Conservation (phyloP, 2,888 invertebrate genomes). For the Rhimphoctona megacephalus region DNA sequence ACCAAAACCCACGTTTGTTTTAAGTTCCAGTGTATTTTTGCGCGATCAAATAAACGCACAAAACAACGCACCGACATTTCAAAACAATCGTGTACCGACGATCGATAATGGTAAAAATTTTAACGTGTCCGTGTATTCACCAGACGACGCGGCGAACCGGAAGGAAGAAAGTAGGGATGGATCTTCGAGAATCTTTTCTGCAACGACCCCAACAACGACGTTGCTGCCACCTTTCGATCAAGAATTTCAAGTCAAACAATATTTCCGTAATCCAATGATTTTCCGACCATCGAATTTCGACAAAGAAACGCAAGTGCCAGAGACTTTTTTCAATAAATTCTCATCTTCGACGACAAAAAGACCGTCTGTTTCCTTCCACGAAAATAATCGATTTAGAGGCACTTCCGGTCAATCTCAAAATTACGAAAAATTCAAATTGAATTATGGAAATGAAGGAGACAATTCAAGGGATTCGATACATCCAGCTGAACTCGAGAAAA, state of each 20-base stretch:
- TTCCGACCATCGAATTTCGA: constrained; percentile 28
- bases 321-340: neutral
- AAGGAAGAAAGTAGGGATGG: neutral
- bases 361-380: neutral
- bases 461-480: constrained; percentile 2
- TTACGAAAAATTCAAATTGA: constrained; percentile 27
- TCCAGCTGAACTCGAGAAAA: constrained; percentile 15
- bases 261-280: constrained; percentile 24
- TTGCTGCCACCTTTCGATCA: constrained; percentile 24
- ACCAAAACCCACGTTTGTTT: constrained; percentile 70
- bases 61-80: constrained; percentile 9
- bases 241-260: constrained; percentile 43
- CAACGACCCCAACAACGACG: constrained; percentile 19
- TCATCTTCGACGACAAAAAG: constrained; percentile 11
- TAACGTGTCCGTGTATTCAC: constrained; percentile 1
- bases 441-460: constrained; percentile 1
- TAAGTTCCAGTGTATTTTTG: constrained; percentile 72
- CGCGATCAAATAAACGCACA: constrained; percentile 51
- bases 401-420: constrained; percentile 15
- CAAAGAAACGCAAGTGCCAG: neutral
- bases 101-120: constrained; percentile 20
- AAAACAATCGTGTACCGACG: constrained; percentile 15
- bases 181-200: constrained; percentile 12
- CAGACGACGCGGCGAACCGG: constrained; percentile 22
- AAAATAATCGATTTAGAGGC: constrained; percentile 5